Conservation (phyloP, 2,888 invertebrate species). For the Halictus quadricinctus region DNA sequence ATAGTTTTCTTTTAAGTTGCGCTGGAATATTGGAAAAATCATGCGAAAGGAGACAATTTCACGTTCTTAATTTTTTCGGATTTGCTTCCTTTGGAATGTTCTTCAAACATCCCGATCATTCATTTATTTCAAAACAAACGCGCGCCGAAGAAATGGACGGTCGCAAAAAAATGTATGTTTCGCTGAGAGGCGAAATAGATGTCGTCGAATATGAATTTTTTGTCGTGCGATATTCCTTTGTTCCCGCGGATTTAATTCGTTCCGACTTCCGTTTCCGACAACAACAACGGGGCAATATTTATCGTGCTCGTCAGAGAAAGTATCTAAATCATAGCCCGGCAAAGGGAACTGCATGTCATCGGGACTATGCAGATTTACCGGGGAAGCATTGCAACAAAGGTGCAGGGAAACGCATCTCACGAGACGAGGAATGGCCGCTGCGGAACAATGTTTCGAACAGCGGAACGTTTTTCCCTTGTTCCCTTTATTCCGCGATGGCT, state of each 20-base stretch:
- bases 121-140: no score
- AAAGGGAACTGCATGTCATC: conserved; percentile 24
- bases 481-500: neutral
- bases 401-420: conserved; percentile 10
- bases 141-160: neutral
- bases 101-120: no score
- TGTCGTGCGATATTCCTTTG: neutral
- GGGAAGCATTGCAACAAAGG: conserved; percentile 4
- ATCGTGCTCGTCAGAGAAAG: conserved; percentile 34
- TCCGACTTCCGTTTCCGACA: conserved; percentile 3
- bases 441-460: neutral
- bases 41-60: no score
- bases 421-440: conserved; percentile 3
- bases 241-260: neutral
- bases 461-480: conserved; percentile 5
- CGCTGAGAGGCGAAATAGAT: neutral
- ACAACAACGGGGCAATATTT: conserved; percentile 12
- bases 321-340: conserved; percentile 30
- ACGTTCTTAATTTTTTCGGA: no score
- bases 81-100: no score
- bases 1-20: no score
- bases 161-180: neutral
- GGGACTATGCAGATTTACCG: conserved; percentile 5
- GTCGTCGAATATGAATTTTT: neutral
- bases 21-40: no score